Evolutionary conservation across 1,140 invertebrate genomes (phyloP).

Genomic region (Coelopa frigida): DNA sequence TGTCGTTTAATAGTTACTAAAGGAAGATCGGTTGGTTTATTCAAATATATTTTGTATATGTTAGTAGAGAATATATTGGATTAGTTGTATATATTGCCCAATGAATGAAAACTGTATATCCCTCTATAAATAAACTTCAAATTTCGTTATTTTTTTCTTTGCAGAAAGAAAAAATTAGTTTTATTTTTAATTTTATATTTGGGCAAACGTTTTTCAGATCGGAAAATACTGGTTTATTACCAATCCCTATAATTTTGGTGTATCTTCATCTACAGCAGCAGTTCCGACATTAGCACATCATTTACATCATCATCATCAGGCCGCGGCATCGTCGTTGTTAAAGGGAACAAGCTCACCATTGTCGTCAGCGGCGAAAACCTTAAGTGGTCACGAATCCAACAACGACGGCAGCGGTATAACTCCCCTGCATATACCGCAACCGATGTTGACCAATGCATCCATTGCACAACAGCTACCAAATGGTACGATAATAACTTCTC

Average conservation of each 20-base stretch:
- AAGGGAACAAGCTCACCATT: neutral
- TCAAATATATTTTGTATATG: no score
- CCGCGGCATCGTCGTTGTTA: neutral
- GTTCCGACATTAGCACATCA: slow-evolving; percentile 5
- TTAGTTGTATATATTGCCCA: no score
- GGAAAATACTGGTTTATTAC: slow-evolving; percentile 22
- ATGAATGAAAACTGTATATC: no score
- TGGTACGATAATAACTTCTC: slow-evolving; percentile 15
- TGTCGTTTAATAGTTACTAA: no score
- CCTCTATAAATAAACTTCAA: no score
- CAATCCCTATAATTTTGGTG: slow-evolving; percentile 14
- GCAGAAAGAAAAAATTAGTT: neutral
- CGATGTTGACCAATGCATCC: slow-evolving; percentile 10
- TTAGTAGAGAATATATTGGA: no score
- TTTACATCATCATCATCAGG: slow-evolving; percentile 2
- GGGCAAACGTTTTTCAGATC: slow-evolving; percentile 9
- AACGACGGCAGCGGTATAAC: slow-evolving; percentile 6
- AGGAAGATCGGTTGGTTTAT: no score
- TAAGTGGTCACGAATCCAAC: neutral
- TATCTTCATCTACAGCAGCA: slow-evolving; percentile 7
- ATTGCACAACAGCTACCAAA: slow-evolving; percentile 15
- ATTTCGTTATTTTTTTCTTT: neutral
- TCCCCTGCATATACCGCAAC: slow-evolving; percentile 10
- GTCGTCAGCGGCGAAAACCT: neutral
- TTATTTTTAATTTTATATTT: slow-evolving; percentile 8